Base-by-base conservation (phyloP, 2,113 vertebrate species). In the Trinectes maculatus region DNA sequence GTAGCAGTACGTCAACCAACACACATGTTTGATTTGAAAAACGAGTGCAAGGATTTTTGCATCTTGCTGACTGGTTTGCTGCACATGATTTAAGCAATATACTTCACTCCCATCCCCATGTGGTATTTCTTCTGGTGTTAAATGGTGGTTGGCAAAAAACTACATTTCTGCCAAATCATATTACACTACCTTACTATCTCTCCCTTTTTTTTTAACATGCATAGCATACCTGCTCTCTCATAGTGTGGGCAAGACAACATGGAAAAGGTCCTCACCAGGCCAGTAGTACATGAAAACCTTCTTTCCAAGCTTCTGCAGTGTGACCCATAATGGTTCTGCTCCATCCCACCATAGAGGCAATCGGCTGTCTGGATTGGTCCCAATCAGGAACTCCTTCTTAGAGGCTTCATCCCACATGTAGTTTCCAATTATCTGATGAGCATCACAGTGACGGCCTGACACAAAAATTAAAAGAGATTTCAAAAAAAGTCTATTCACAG, bases 401-500 rank as follows among this genome's bases (percentile, higher is more conserved):
- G 87, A 87, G 18, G 18, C 74, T 66, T 92, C 83, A 44, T 98
- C 96, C 95, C 96, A 99, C 97, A 99, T 99, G 88, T 94, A 96
- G 89, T 99, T 99, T 42, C 97, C 97, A 1, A 25, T 96, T 92
- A 99, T 98, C 57, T 99, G 96, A 78, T 99, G 97, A 39, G 92
- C 84, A 19, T 98, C 94, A 34, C 94, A 95, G 58, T 97, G 91
- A 9, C 95, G 94, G 39, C 97, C 97, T 99, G 71, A 3, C 2
- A 3, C 2, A 52, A 43, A 70, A 46, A 24, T 3, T 2, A 40
- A 22, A 19, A 25, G 0, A 16, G 34, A 29, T 1, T 37, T 5
- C 21, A 42, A 6, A 36, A 42, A 15, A 24, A 26, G 1, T 22
- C 15, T 39, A 12, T 39, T 15, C 3, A 56, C 15, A 31, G 29